Evolutionary conservation across 2,113 vertebrate species (phyloP).

Genomic region (Ondatra zibethicus): DNA sequence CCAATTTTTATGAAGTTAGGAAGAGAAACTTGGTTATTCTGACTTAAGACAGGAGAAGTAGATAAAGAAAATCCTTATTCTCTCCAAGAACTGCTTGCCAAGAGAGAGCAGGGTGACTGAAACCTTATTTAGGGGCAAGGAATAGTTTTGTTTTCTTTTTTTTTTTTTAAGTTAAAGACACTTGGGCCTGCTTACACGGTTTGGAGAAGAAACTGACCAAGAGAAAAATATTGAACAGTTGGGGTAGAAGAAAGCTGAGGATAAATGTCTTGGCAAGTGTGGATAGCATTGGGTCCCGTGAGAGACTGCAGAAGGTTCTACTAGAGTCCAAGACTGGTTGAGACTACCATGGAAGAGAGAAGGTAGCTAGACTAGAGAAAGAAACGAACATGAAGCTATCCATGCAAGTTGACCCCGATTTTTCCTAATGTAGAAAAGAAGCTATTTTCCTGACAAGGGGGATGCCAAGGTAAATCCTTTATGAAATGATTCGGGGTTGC

Average conservation of each 20-base stretch:
- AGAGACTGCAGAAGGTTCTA: neutral
- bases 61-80: slow-evolving; percentile 15
- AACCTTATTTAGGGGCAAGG: neutral
- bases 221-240: neutral
- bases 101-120: neutral
- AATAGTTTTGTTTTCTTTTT: neutral
- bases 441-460: neutral
- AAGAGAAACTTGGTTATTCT: neutral
- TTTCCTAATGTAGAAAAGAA: neutral
- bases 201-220: slow-evolving; percentile 20
- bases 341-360: slow-evolving; percentile 37
- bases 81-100: slow-evolving; percentile 9
- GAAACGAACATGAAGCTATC: neutral
- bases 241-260: neutral
- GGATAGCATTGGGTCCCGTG: neutral
- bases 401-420: neutral
- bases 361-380: slow-evolving; percentile 3
- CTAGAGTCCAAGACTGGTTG: neutral
- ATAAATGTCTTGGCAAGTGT: neutral
- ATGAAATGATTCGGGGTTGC: neutral
- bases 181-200: neutral
- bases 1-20: neutral
- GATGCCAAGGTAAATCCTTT: neutral
- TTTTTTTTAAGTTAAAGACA: neutral
- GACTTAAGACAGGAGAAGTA: neutral